Conservation (phyloP, 2,797 vertebrate species). For the Acridotheres tristis region DNA sequence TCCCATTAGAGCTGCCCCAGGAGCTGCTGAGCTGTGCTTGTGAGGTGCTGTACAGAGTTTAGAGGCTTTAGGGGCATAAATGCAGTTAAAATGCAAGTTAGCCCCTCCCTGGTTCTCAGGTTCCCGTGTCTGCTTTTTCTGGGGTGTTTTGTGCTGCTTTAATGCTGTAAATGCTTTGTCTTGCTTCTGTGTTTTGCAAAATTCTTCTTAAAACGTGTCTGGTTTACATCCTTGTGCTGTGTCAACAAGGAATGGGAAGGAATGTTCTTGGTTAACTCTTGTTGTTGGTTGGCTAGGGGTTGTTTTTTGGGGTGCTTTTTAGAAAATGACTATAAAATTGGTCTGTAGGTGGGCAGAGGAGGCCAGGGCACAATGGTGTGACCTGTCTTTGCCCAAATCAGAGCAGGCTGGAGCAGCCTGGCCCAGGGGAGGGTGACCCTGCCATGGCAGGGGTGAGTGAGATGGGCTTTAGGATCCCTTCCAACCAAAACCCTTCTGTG, state of each 20-base stretch:
- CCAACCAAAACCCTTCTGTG: background rate
- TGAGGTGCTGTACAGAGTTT: rapidly evolving
- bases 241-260: rapidly evolving
- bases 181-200: background rate
- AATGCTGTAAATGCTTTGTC: background rate
- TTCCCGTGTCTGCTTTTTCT: background rate
- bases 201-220: background rate
- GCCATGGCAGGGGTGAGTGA: background rate
- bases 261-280: background rate
- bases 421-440: background rate
- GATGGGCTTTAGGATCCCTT: background rate
- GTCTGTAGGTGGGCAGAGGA: rapidly evolving
- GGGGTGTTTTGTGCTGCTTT: background rate
- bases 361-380: rapidly evolving
- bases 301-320: background rate
- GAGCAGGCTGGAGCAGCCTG: background rate
- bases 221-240: background rate
- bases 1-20: background rate
- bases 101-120: rapidly evolving
- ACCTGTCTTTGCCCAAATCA: background rate
- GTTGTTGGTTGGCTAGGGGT: too few species aligned
- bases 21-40: rapidly evolving
- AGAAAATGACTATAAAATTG: rapidly evolving
- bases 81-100: rapidly evolving
- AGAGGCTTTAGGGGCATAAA: rapidly evolving